Conservation (phyloP, 37 sponge, comb jelly and placozoan genomes). For the Beroe forskalii region DNA sequence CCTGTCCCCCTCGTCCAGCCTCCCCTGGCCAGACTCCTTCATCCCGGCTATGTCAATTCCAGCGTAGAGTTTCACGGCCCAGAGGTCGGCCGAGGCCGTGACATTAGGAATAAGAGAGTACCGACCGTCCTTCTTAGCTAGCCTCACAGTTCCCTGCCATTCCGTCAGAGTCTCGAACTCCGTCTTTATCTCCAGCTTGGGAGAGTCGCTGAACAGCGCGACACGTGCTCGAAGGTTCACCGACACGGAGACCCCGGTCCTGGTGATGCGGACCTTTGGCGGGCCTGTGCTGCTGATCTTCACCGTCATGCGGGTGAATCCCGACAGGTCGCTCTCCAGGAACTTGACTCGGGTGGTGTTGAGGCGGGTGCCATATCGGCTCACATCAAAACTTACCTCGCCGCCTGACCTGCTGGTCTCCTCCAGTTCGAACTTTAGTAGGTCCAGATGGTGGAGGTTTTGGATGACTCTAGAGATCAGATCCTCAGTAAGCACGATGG, state of each 20-base stretch:
- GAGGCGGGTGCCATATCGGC: neutral
- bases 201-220: neutral
- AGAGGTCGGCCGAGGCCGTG: neutral
- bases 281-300: neutral
- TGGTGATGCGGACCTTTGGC: neutral
- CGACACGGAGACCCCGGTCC: neutral
- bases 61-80: neutral
- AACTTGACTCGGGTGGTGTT: neutral
- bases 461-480: neutral
- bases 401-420: neutral
- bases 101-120: neutral
- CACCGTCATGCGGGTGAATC: neutral
- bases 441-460: neutral
- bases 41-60: neutral
- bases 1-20: conserved; percentile 6
- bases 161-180: neutral
- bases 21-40: neutral
- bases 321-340: neutral
- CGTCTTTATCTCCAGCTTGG: neutral
- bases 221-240: neutral
- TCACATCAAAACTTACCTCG: neutral
- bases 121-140: neutral
- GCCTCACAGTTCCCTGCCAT: neutral
- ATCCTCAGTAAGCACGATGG: conserved; percentile 4
- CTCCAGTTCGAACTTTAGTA: neutral